Base-by-base conservation (phyloP, 2,113 vertebrate genomes). In the Mungos mungo region DNA sequence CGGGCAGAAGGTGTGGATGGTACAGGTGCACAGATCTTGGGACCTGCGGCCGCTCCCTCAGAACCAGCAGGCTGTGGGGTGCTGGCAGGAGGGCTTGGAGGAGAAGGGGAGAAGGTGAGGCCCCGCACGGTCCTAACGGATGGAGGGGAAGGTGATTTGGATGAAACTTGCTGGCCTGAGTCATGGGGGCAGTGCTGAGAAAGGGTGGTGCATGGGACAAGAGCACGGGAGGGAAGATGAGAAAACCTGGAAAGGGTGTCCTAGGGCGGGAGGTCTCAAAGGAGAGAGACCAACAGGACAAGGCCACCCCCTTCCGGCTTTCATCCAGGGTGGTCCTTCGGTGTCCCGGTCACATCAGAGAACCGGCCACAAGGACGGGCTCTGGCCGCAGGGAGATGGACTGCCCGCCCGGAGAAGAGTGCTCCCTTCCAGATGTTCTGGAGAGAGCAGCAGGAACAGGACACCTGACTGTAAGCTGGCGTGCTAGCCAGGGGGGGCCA, bases 11-110 rank as follows among this genome's bases (percentile, higher is more conserved):
- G 16, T 3, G 9, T 63, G 18, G 16, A 25, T 11, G 4, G 25
- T 33, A 25, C 12, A 1, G 0, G 1, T 79, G 57, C 25, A 0
- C 10, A 23, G 1, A 2, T 19, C 31, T 31, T 18, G 8, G 29
- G 60, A 1, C 11, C 5, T 2, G 6, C 0, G 0, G 16, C 5
- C 47, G 21, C 16, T 13, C 45, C 74, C 5, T n/a, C 57, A 14
- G n/a, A 23, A 50, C 60, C 68, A 72, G 50, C 38, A n/a, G 54
- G 16, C n/a, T 8, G 1, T 4, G 19, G 33, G 19, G 60, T 2
- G 18, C 76, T 38, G 19, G n/a, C 1, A 12, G 63, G 23, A 15
- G 23, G 18, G 25, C n/a, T 15, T 19, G 47, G 31, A 60, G 13
- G 10, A 66, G 60, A 63, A 54, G 88, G 31, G 19, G 71, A 88